Base-by-base conservation (phyloP, 1,140 invertebrate species). In the Lanistes nyassanus region DNA sequence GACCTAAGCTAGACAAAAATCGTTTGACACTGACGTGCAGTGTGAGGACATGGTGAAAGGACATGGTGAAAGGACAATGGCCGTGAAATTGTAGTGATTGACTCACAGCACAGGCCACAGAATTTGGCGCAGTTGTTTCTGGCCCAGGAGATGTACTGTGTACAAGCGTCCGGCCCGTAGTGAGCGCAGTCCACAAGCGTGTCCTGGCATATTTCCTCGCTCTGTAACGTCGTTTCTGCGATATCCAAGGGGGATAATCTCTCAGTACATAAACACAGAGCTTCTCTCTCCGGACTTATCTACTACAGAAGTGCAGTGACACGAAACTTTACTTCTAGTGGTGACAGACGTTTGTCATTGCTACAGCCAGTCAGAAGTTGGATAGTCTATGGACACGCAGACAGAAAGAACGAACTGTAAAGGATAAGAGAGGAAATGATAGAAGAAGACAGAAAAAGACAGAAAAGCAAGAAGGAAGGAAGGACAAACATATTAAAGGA, bases 91-190 rank as follows among this genome's bases (percentile, higher is more conserved):
- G n/a, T 0, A 47, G 42, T 47, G 2, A 47, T 13, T 9, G 9
- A 74, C 80, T 69, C 73, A 82, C 80, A 73, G 75, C 82, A 84
- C 19, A 82, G 64, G 56, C 69, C 67, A 74, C 82, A 84, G 55
- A 72, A 79, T 56, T 75, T 72, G 58, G 78, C 67, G 74, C 82
- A 84, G 75, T 84, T 82, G 56, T 80, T 69, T n/a, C 66, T 70
- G 37, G 82, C 79, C 82, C 82, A 84, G 16, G 71, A 3, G 34
- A 47, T 26, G 42, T 77, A 81, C 19, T 79, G 67, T 0, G n/a
- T 71, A 64, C 83, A 85, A 2, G 75, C 75, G 51, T 70, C 75
- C 29, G 65, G 58, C 4, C 80, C 83, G 65, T 81, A 83, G 55
- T 75, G 69, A 36, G 64, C 78, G 76, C 84, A 85, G 77, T 84